Percentiles rank a stretch among this genome's conserved stretches.
phyloP scores from a whole-genome alignment of 2,113 vertebrate genomes.

The Gymnocephalus cernua region DNA sequence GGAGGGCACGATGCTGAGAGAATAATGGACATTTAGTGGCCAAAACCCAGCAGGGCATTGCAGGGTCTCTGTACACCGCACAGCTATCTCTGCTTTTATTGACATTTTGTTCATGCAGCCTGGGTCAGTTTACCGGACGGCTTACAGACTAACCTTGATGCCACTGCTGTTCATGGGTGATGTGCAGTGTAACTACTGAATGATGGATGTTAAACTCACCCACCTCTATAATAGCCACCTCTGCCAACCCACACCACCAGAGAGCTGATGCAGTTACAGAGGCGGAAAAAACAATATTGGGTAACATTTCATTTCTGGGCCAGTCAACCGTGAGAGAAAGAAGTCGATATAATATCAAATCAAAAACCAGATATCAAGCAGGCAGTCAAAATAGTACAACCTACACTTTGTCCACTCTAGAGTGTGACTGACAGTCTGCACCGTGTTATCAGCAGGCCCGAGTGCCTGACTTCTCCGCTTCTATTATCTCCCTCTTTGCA shows the following conservation, averaged over 20 bases:
- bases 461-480: slow-evolving; percentile 59
- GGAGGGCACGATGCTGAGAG: slow-evolving; percentile 56
- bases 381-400: slow-evolving; percentile 57
- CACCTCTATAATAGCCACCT: slow-evolving; percentile 13
- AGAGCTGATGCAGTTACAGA: slow-evolving; percentile 43
- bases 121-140: slow-evolving; percentile 44
- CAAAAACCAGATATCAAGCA: slow-evolving; percentile 50
- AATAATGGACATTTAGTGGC: slow-evolving; percentile 67
- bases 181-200: slow-evolving; percentile 29
- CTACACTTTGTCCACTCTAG: slow-evolving; percentile 49
- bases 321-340: slow-evolving; percentile 24
- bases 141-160: slow-evolving; percentile 45
- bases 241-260: slow-evolving; percentile 9
- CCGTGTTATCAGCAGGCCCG: slow-evolving; percentile 65
- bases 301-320: slow-evolving; percentile 24
- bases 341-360: slow-evolving; percentile 18
- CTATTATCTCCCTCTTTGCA: slow-evolving; percentile 74
- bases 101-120: slow-evolving; percentile 52
- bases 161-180: slow-evolving; percentile 12
- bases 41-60: slow-evolving; percentile 50
- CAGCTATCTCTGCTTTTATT: slow-evolving; percentile 64
- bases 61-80: slow-evolving; percentile 23
- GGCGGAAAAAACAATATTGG: slow-evolving; percentile 23
- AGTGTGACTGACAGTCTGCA: slow-evolving; percentile 54
- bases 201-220: slow-evolving; percentile 42